Base-by-base conservation (phyloP, 2,888 invertebrate genomes). In the Perizoma affinitatum region DNA sequence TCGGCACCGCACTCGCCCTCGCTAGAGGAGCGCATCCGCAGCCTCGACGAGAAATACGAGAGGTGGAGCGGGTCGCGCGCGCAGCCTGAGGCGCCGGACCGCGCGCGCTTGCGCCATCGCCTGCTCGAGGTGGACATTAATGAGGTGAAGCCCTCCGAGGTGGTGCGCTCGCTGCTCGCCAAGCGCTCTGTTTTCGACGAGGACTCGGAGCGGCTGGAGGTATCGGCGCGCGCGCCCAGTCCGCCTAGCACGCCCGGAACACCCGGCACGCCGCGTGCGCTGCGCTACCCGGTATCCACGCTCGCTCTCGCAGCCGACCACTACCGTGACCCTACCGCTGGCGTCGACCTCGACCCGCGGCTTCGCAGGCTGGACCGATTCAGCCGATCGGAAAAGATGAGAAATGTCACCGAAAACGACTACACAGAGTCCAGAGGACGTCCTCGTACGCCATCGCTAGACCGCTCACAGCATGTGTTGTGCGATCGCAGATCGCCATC, bases 101-200 rank as follows among this genome's bases (percentile, higher is more conserved):
- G 92, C 63, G 92, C 94, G 68, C 93, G 94, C 70, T 94, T 95
- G 41, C 93, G 95, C 22, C 96, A 96, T 76, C 95, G 96, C 74
- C 93, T 97, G 56, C 93, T 97, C 45, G 96, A 97, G 74, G 92
- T 97, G 62, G 96, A 97, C 80, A 94, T 96, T 63, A 95, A 95
- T 76, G 96, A 96, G 78, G 94, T 96, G 61, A 97, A 98, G 82
- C 98, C 98, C 0, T 98, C 98, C 34, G 98, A 98, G 75, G 98
- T 98, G 75, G 97, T 98, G 43, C 97, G 97, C 78, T 97, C 97
- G 34, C 94, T 99, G 74, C 93, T 98, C 76, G 97, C 98, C 5
- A 97, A 97, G 84, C 95, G 96, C 67, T 98, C 98, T 54, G 97
- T 99, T 55, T 98, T 99, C 86, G 99, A 99, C 83, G 98, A 98